phyloP scores from a whole-genome alignment of 2,888 invertebrate genomes.

The Blastobasis lacticolella region DNA sequence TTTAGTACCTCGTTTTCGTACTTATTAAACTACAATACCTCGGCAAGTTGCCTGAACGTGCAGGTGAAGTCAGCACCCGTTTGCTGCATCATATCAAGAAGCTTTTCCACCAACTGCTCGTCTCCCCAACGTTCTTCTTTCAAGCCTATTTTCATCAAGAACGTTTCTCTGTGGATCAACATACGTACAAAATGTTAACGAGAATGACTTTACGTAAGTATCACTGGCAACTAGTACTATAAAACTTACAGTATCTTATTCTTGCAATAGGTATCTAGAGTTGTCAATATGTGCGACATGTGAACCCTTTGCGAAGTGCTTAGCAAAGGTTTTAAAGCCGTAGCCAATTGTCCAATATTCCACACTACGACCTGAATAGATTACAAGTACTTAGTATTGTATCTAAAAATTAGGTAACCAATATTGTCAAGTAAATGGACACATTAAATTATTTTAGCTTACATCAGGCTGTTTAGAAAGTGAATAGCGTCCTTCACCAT shows the following conservation, averaged over 20 bases:
- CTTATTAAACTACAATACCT: constrained; percentile 30
- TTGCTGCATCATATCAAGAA: constrained; percentile 76
- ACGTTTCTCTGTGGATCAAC: constrained; percentile 41
- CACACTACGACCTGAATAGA: constrained; percentile 67
- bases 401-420: no score
- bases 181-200: no score
- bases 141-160: constrained; percentile 72
- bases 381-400: no score
- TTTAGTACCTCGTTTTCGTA: neutral
- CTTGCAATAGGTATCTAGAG: constrained; percentile 62
- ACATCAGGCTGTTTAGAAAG: constrained; percentile 76
- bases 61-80: constrained; percentile 79
- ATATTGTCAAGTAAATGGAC: no score
- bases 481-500: constrained; percentile 76
- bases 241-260: constrained; percentile 60
- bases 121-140: constrained; percentile 63
- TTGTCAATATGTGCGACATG: constrained; percentile 57
- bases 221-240: neutral
- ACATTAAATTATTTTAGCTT: constrained; percentile 12
- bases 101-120: constrained; percentile 62
- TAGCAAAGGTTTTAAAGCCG: constrained; percentile 69
- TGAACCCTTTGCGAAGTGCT: constrained; percentile 58
- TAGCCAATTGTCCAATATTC: constrained; percentile 77
- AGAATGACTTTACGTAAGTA: no score
- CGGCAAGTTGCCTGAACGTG: constrained; percentile 73